phyloP scores from a whole-genome alignment of 2,797 vertebrate genomes.

The Synanceia verrucosa region DNA sequence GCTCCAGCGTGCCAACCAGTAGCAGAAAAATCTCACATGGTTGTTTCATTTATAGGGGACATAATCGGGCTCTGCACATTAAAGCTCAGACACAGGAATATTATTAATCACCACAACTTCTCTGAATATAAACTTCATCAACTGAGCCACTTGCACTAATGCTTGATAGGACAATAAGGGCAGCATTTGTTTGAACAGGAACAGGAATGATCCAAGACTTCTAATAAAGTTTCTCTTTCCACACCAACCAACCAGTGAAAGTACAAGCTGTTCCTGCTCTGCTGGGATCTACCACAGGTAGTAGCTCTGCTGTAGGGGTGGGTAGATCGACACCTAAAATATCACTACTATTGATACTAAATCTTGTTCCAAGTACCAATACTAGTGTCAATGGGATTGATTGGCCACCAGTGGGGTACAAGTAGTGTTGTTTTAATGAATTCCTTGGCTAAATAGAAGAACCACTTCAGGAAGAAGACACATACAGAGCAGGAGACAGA shows the following conservation, averaged over 20 bases:
- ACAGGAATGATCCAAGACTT: neutral
- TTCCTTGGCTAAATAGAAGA: neutral
- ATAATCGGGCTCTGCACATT: constrained; percentile 6
- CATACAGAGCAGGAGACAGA: constrained; percentile 10
- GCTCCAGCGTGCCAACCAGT: constrained; percentile 23
- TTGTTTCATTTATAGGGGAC: constrained; percentile 22
- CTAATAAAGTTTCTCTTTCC: neutral
- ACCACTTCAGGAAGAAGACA: neutral
- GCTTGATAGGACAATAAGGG: constrained; percentile 11
- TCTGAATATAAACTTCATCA: constrained; percentile 23
- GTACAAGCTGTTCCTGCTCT: neutral
- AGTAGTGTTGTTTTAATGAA: neutral
- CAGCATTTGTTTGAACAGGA: neutral
- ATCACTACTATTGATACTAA: neutral
- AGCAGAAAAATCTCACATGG: constrained; percentile 18
- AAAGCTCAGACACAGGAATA: constrained; percentile 9
- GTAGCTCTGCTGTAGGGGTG: neutral
- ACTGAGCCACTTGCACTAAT: neutral
- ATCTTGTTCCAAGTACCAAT: neutral
- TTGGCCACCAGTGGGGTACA: neutral
- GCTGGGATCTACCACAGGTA: neutral
- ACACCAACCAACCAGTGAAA: neutral
- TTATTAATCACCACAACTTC: constrained; percentile 39
- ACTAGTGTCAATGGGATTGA: neutral
- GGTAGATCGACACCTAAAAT: neutral